Evolutionary conservation across 2,797 vertebrate genomes (phyloP).

Genomic region (Epinephelus malabaricus): DNA sequence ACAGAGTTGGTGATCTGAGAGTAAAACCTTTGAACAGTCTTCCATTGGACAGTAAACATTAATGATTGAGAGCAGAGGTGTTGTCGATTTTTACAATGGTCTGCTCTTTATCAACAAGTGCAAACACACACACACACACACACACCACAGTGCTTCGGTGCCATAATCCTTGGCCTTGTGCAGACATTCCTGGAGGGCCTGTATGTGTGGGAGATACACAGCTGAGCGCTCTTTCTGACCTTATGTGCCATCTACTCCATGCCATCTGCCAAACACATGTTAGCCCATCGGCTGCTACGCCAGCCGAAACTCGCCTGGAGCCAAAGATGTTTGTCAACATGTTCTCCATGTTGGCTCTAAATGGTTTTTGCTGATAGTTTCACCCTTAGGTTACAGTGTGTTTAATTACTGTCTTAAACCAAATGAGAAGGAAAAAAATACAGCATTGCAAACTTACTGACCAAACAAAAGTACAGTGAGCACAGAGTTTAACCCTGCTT

Average conservation of each 20-base stretch:
- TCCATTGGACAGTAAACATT: constrained; percentile 35
- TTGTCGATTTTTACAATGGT: constrained; percentile 43
- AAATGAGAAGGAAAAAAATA: background rate
- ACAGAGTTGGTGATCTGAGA: constrained; percentile 4
- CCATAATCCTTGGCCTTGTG: constrained; percentile 70
- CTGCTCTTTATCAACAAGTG: constrained; percentile 66
- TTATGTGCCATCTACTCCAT: constrained; percentile 74
- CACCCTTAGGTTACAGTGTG: background rate
- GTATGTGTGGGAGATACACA: constrained; percentile 75
- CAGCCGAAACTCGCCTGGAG: constrained; percentile 21
- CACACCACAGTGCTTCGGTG: constrained; percentile 32
- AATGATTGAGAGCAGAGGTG: constrained; percentile 46
- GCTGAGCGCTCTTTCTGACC: constrained; percentile 75
- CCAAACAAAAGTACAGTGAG: background rate
- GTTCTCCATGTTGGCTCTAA: constrained; percentile 5
- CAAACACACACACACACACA: constrained; percentile 37
- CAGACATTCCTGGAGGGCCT: constrained; percentile 75
- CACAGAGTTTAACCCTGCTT: background rate
- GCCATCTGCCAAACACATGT: constrained; percentile 84
- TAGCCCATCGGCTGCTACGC: constrained; percentile 40
- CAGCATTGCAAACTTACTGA: background rate
- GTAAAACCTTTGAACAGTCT: constrained; percentile 3
- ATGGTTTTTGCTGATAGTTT: constrained; percentile 7
- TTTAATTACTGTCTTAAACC: background rate
- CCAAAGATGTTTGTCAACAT: constrained; percentile 54